Conservation (phyloP, 2,888 invertebrate species). For the Deilephila porcellus region DNA sequence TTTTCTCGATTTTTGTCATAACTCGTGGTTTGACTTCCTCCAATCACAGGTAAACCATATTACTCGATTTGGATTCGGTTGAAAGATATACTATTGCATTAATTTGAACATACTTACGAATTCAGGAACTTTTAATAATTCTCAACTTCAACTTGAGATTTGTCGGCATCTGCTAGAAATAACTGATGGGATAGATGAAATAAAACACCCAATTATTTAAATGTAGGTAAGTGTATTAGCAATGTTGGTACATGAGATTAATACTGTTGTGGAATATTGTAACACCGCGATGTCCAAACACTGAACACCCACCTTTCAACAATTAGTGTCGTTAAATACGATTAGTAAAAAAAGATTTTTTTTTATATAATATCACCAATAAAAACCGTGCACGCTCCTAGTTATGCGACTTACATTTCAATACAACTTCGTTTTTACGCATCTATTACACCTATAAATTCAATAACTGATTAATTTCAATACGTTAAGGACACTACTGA, state of each 20-base stretch:
- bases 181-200: conserved; percentile 37
- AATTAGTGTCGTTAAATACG: conserved; percentile 68
- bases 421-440: conserved; percentile 67
- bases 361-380: conserved; percentile 58
- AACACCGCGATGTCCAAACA: conserved; percentile 57
- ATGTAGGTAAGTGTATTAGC: conserved; percentile 85
- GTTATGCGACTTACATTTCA: conserved; percentile 61
- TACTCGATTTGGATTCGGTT: too few relatives aligned
- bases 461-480: conserved; percentile 70
- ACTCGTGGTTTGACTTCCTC: too few relatives aligned
- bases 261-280: conserved; percentile 79
- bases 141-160: too few relatives aligned
- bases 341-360: conserved; percentile 69
- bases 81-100: too few relatives aligned
- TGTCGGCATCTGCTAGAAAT: not conserved
- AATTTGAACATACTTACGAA: too few relatives aligned
- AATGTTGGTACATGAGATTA: conserved; percentile 85
- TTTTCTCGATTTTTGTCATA: too few relatives aligned
- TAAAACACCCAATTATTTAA: conserved; percentile 69
- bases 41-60: too few relatives aligned
- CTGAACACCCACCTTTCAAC: conserved; percentile 65
- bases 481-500: conserved; percentile 72
- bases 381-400: conserved; percentile 75
- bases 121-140: too few relatives aligned
- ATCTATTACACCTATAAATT: conserved; percentile 79